Base-by-base conservation (phyloP, 2,888 invertebrate genomes). In the Drosophila mayaguana region DNA sequence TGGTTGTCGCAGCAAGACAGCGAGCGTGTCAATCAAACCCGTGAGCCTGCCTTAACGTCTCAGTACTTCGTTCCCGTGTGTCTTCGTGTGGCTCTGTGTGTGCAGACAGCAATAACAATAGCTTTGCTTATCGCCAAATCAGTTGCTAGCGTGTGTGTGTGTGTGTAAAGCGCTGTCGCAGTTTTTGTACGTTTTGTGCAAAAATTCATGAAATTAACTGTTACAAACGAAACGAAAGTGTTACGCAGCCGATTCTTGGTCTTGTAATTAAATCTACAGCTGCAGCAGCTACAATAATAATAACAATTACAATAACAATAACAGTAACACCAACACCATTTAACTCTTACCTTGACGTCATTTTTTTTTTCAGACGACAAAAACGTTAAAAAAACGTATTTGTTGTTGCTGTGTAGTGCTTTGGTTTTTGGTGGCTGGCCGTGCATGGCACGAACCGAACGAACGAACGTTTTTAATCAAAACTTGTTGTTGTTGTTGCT, bases 311-410 rank as follows among this genome's bases (percentile, higher is more conserved):
- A 63, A 53, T 28, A 65, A 60, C 40, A 40, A 72, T 9, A 63
- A 57, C 36, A 40, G 70, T 14, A 69, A 56, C 62, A 64, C 51
- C 57, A 68, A 36, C 71, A 85, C 65, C 77, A 73, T 48, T 91
- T 86, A 88, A 63, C 74, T 73, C 51, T 91, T 88, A 88, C 86
- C 90, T 90, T 91, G 91, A 90, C 90, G 90, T 91, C 90, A 91
- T 75, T 72, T 86, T 73, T 63, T 77, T 72, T 14, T 46, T 72
- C 64, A 64, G 69, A 70, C 84, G 84, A 86, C 81, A 72, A 80
- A 78, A 83, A 73, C 65, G 67, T 64, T 60, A 79, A 68, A 50
- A 32, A 48, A 48, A 11, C 67, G 81, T 67, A 43, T 60, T 68
- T 83, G 59, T 78, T 73, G 69, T 75, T 54, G 65, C 59, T 73